A percentile compares a stretch with the other conserved stretches of the same genome.
phyloP scores from a whole-genome alignment of 2,888 invertebrate genomes.

The Acrobasis suavella region DNA sequence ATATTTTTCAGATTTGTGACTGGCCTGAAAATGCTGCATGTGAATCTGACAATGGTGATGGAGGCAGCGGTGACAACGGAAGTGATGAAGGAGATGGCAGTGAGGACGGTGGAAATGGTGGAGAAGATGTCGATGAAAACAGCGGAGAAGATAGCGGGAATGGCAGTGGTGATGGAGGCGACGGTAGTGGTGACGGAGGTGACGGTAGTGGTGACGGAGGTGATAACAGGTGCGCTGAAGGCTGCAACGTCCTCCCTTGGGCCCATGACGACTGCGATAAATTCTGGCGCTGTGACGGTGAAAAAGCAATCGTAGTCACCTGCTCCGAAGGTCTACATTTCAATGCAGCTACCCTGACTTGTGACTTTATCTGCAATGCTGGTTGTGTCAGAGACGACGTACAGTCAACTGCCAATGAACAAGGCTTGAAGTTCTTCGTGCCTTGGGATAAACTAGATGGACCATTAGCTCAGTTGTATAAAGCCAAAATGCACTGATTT shows the following conservation, averaged over 20 bases:
- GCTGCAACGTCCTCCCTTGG: conserved; percentile 64
- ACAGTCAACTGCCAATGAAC: not conserved
- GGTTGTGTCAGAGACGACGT: conserved; percentile 39
- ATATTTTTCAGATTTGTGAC: not conserved
- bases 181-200: not conserved
- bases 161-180: not conserved
- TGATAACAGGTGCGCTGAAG: conserved; percentile 41
- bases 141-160: not conserved
- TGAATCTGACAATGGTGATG: conserved; percentile 3
- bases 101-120: not conserved
- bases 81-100: not conserved
- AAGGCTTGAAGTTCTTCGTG: not conserved
- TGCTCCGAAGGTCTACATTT: conserved; percentile 69
- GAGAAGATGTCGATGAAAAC: not conserved
- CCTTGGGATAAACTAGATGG: not conserved
- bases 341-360: conserved; percentile 53
- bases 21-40: conserved; percentile 37
- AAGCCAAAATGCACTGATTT: not conserved
- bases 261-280: conserved; percentile 68
- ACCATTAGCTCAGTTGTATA: not conserved
- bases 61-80: not conserved
- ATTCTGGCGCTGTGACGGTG: conserved; percentile 61
- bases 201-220: not conserved
- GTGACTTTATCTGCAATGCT: conserved; percentile 63
- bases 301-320: conserved; percentile 39